Percentiles rank a stretch among this genome's conserved stretches.
Evolutionary conservation across 2,797 vertebrate species (phyloP).

Genomic region (Hypotaenidia philippensis): DNA sequence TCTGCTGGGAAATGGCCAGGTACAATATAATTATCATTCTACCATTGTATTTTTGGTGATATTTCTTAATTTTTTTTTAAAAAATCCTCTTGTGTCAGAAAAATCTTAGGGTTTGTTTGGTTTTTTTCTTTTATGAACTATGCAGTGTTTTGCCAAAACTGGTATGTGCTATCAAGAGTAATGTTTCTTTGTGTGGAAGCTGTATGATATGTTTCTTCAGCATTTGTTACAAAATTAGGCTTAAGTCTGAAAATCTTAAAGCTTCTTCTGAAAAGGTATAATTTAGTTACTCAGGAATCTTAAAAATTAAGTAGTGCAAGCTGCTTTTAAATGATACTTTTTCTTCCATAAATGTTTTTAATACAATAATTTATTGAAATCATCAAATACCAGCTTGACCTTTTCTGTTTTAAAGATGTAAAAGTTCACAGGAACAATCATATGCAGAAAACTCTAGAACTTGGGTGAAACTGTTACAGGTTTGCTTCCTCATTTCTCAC

Average conservation of each 20-base stretch:
- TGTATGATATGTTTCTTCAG: not conserved
- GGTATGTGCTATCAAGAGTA: not conserved
- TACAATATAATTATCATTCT: slow-evolving; percentile 68
- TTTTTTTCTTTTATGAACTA: not conserved
- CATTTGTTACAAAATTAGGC: not conserved
- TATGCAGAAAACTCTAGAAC: not conserved
- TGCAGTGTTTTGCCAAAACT: not conserved
- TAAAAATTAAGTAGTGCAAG: not conserved
- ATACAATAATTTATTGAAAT: not conserved
- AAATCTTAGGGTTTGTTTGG: not conserved
- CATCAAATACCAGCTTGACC: not conserved
- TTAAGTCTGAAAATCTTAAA: not conserved
- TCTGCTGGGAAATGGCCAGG: slow-evolving; percentile 97
- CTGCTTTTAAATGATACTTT: not conserved
- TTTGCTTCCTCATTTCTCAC: not conserved
- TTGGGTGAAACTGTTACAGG: not conserved
- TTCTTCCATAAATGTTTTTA: not conserved
- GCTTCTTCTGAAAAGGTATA: not conserved
- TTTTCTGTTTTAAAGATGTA: not conserved
- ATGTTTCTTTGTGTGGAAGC: not conserved
- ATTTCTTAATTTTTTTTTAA: not conserved
- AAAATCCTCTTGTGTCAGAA: not conserved
- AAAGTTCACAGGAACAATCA: not conserved
- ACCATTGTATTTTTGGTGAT: not conserved
- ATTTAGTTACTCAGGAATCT: not conserved